Base-by-base conservation (phyloP, 1,140 invertebrate species). In the Drosophila guanche region DNA sequence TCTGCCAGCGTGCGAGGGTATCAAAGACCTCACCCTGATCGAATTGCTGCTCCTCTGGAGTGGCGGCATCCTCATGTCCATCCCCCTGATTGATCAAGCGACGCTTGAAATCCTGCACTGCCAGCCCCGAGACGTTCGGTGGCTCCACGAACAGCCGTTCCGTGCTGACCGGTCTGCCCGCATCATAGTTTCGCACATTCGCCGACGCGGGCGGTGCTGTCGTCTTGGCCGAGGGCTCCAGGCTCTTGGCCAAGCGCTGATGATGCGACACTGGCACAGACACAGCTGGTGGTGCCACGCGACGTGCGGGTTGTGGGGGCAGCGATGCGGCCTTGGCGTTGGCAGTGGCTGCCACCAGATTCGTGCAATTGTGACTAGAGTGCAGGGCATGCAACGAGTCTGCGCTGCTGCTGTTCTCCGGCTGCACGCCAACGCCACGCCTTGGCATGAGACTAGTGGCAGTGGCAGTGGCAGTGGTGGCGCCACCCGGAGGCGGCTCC, bases 361-460 rank as follows among this genome's bases (percentile, higher is more conserved):
- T 67, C 22, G 63, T 89, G 14, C 50, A 43, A 48, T 83, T 86
- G 42, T 73, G 84, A 65, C 84, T 88, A 66, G 83, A 58, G 62
- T 81, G 83, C 50, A 86, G 48, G 10, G 69, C 40, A 23, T 63
- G 55, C 1, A 54, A 41, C 3, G 46, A 73, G 29, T 59, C 75
- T 23, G 68, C 69, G 43, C 50, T 63, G 42, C 66, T 62, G 45
- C 42, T 25, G 16, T 12, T 14, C 33, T 50, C 20, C 40, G 22
- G 46, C 48, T 47, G 50, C 33, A 4, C 10, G 4, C 1, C 10
- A 10, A 10, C 33, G 33, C 10, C 10, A 1, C 33, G 33, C 33
- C 10, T 12, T 12, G 10, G 33, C 3, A 12, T 37, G 10, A 37
- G 33, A 37, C 33, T 37, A 37, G 10, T 12, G 33, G 10, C 33